Evolutionary conservation across 2,888 invertebrate species (phyloP), one percentile per base, ranked within the genome.

Genomic region (Phanerotoma sp.): DNA sequence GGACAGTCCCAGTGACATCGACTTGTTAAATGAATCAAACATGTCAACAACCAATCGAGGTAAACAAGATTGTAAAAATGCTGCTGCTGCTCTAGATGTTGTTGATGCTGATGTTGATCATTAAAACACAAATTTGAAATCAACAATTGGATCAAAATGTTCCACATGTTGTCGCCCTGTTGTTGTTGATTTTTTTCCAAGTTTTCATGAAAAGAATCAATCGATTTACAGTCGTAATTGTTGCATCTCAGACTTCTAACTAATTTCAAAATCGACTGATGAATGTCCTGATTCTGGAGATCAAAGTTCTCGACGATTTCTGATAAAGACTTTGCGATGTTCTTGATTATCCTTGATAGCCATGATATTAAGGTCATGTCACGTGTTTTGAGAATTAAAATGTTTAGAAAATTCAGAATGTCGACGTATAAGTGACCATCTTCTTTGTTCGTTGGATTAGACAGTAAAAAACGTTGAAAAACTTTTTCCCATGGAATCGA

Each of bases 371-470:
- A 62, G 32, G 62, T 67, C 11, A 25, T 4, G 25, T 51, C 45
- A 2, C 41, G 37, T 10, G 50, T 66, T 22, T 68, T 56, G 49
- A 69, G 70, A 11, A 74, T 65, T 49, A 70, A 73, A n/a, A 71
- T 61, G 22, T 71, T 70, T 16, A 80, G 60, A 64, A 79, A 78
- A 50, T 74, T 68, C 7, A 80, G 63, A 45, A 84, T 76, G 25
- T 80, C 73, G 3, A 81, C 78, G 44, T 88, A 79, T 22, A 89
- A 73, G 15, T 81, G 74, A 16, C 82, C 81, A 69, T 89, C 88
- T 33, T 85, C 83, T 44, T 81, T 78, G 44, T 83, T 85, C 0
- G 86, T 83, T 1, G 88, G 88, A 41, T 85, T 81, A 2, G 85
- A 81, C 54, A 79, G 77, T 37, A 88, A 74, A 72, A 86, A 89